A percentile compares a stretch with the other conserved stretches of the same genome.
Conservation (phyloP, 2,888 invertebrate genomes). For the Parnassius glacialis region DNA sequence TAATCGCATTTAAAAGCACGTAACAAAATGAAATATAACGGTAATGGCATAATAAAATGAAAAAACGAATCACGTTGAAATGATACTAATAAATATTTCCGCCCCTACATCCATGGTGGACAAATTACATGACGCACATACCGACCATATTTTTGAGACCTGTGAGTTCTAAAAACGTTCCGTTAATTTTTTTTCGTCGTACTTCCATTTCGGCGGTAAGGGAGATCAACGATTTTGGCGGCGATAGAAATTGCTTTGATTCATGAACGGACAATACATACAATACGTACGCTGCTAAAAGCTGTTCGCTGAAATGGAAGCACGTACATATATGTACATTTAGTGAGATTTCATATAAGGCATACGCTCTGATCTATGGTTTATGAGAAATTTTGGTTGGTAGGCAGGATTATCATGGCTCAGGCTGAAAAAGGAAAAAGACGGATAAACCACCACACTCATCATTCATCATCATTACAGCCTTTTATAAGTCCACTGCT, state of each 20-base stretch:
- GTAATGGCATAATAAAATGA: slow-evolving; percentile 3
- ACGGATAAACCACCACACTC: too few species aligned
- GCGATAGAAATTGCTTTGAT: slow-evolving; percentile 38
- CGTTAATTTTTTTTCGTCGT: slow-evolving; percentile 16
- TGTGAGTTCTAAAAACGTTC: slow-evolving; percentile 17
- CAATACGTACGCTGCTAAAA: slow-evolving; percentile 38
- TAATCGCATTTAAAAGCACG: neutral
- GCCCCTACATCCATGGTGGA: slow-evolving; percentile 30
- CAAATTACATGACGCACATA: slow-evolving; percentile 32
- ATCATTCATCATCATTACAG: too few species aligned
- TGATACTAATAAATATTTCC: slow-evolving; percentile 34
- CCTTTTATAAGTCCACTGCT: too few species aligned
- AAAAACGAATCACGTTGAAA: slow-evolving; percentile 26
- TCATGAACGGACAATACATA: slow-evolving; percentile 41
- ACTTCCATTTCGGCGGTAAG: slow-evolving; percentile 1
- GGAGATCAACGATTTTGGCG: slow-evolving; percentile 34
- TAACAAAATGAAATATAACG: slow-evolving; percentile 18
- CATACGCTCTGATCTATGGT: neutral
- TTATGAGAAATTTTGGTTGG: too few species aligned
- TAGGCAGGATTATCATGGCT: too few species aligned
- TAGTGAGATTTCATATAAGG: neutral
- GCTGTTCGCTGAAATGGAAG: slow-evolving; percentile 29
- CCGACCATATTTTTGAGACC: slow-evolving; percentile 30
- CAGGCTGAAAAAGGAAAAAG: too few species aligned
- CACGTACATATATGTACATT: slow-evolving; percentile 1